Conservation (phyloP, 1,140 invertebrate species). For the Pogonognathellus flavescens region DNA sequence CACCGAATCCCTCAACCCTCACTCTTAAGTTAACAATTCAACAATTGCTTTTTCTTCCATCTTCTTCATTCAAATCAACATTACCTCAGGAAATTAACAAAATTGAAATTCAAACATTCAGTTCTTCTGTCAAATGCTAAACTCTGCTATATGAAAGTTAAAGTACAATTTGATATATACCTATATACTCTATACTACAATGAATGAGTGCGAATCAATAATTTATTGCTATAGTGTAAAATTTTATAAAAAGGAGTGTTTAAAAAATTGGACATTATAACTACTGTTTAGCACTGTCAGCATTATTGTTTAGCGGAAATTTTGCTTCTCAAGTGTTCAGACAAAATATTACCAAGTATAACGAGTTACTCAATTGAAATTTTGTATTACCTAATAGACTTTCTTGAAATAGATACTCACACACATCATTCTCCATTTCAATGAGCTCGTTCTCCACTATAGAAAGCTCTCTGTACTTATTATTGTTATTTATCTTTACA, state of each 20-base stretch:
- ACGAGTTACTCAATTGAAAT: slow-evolving; percentile 48
- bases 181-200: no score
- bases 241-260: background rate
- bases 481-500: background rate
- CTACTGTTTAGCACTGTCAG: background rate
- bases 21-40: background rate
- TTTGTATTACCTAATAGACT: slow-evolving; percentile 43
- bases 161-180: slow-evolving; percentile 14
- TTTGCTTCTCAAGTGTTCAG: background rate
- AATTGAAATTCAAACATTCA: no score
- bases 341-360: slow-evolving; percentile 38
- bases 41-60: no score
- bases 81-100: no score
- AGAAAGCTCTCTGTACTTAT: background rate
- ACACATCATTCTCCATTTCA: background rate
- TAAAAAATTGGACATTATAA: no score
- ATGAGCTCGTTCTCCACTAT: background rate
- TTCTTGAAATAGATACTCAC: slow-evolving; percentile 34
- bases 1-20: background rate
- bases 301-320: background rate
- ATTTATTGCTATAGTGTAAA: no score
- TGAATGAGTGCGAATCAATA: no score
- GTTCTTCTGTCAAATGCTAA: no score
- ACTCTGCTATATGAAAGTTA: background rate
- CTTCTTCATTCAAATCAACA: no score